Conservation (phyloP, 1,140 invertebrate genomes). For the Lepidurus couesii region DNA sequence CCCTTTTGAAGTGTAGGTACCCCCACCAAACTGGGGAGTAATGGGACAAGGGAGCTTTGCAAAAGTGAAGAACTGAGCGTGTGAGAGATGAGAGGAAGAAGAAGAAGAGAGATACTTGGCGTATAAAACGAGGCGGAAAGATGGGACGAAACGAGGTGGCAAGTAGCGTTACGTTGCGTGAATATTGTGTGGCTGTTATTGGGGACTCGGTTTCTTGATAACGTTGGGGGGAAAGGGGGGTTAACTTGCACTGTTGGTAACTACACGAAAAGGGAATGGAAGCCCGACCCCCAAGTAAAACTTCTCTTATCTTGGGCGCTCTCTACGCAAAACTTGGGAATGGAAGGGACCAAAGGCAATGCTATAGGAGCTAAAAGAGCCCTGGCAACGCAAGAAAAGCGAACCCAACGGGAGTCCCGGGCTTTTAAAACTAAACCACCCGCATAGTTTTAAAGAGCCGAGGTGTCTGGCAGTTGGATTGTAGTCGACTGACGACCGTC, state of each 20-base stretch:
- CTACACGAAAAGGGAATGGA: neutral
- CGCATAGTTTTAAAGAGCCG: slow-evolving; percentile 14
- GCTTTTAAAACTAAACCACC: neutral
- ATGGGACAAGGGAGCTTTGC: neutral
- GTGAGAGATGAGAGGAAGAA: neutral
- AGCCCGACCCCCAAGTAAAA: neutral
- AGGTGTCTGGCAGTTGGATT: neutral
- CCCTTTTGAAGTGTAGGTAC: neutral
- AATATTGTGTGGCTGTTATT: neutral
- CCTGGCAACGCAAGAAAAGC: neutral
- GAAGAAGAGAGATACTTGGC: neutral
- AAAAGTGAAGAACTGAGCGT: neutral
- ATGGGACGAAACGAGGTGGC: neutral
- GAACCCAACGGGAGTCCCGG: slow-evolving; percentile 12
- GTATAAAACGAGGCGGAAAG: slow-evolving; percentile 1
- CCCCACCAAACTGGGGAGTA: neutral
- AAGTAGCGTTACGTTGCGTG: neutral
- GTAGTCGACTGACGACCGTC: slow-evolving; percentile 3
- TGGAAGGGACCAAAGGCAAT: neutral
- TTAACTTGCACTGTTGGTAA: no score
- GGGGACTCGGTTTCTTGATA: neutral
- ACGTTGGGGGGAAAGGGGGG: slow-evolving; percentile 7
- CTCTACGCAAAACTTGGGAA: neutral
- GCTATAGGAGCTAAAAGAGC: neutral
- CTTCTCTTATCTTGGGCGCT: neutral